A percentile compares a stretch with the other conserved stretches of the same genome.
phyloP scores from a whole-genome alignment of 1,140 invertebrate species.

The Sarcophaga peregrina region DNA sequence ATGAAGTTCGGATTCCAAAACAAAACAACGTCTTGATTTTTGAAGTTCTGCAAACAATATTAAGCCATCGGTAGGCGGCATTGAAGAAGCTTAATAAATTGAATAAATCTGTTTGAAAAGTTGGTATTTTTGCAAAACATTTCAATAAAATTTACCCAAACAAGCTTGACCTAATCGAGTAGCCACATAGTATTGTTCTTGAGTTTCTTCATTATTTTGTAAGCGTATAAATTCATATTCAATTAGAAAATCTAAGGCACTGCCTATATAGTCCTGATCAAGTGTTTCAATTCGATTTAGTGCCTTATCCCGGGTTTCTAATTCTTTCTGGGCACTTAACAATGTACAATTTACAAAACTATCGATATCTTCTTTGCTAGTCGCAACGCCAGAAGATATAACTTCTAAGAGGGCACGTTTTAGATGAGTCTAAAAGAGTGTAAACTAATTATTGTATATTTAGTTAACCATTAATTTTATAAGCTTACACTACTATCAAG shows the following conservation, averaged over 20 bases:
- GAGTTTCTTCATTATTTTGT: slow-evolving; percentile 67
- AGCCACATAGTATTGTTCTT: slow-evolving; percentile 74
- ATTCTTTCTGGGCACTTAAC: slow-evolving; percentile 59
- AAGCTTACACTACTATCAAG: slow-evolving; percentile 73
- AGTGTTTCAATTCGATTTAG: slow-evolving; percentile 44
- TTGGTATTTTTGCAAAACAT: background rate
- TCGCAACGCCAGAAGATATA: slow-evolving; percentile 88
- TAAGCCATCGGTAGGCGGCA: slow-evolving; percentile 92
- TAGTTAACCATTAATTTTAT: background rate
- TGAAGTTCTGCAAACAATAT: slow-evolving; percentile 90
- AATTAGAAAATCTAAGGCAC: slow-evolving; percentile 68
- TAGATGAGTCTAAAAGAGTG: slow-evolving; percentile 60
- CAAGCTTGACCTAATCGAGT: slow-evolving; percentile 92
- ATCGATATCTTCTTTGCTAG: slow-evolving; percentile 77
- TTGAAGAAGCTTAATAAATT: slow-evolving; percentile 76
- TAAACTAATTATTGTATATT: slow-evolving; percentile 11
- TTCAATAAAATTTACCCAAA: slow-evolving; percentile 65
- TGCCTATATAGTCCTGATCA: slow-evolving; percentile 48
- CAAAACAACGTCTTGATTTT: slow-evolving; percentile 88
- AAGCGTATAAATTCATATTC: slow-evolving; percentile 72
- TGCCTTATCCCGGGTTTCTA: slow-evolving; percentile 53
- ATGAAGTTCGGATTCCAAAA: slow-evolving; percentile 94
- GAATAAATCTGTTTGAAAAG: background rate
- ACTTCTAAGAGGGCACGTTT: slow-evolving; percentile 81
- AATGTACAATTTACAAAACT: slow-evolving; percentile 87